phyloP scores from a whole-genome alignment of 2,797 vertebrate species.

The Salarias fasciatus region DNA sequence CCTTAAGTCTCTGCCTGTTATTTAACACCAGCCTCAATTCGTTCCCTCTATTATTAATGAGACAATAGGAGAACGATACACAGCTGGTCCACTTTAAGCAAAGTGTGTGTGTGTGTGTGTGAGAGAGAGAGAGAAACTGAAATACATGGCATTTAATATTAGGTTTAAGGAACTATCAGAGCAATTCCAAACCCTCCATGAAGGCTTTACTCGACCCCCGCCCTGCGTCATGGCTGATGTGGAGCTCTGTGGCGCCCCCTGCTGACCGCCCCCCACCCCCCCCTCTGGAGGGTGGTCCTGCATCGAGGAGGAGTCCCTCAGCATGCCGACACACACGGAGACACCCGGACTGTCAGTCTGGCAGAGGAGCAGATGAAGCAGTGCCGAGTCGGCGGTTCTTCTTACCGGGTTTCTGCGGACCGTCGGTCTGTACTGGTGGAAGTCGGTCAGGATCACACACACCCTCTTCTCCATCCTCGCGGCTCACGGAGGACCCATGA shows the following conservation, averaged over 20 bases:
- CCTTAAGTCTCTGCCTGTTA: too few species aligned
- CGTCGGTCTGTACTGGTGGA: slow-evolving; percentile 84
- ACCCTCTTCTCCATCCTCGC: slow-evolving; percentile 88
- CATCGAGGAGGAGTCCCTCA: slow-evolving; percentile 31
- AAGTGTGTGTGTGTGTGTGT: too few species aligned
- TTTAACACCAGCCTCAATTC: too few species aligned
- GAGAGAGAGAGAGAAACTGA: too few species aligned
- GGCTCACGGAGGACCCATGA: slow-evolving; percentile 72
- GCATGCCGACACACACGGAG: slow-evolving; percentile 7
- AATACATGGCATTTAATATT: too few species aligned
- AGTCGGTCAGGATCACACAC: slow-evolving; percentile 88
- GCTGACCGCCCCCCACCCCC: slow-evolving; percentile 14
- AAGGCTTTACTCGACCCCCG: not conserved
- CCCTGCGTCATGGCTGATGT: too few species aligned
- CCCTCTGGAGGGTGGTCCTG: slow-evolving; percentile 28
- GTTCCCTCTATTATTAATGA: too few species aligned
- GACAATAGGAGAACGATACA: too few species aligned
- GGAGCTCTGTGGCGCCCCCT: slow-evolving; percentile 49
- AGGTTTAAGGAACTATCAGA: too few species aligned
- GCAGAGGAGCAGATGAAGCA: too few species aligned
- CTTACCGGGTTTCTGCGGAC: slow-evolving; percentile 76
- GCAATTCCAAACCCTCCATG: not conserved
- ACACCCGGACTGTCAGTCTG: not conserved
- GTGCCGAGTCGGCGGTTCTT: not conserved
- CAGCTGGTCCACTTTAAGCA: too few species aligned